A percentile compares a stretch with the other conserved stretches of the same genome.
These are phyloP conservation scores for Stegodyphus mimosarum DNA, from an alignment of 1,140 invertebrate species.

Conservation along the genomic window DNA sequence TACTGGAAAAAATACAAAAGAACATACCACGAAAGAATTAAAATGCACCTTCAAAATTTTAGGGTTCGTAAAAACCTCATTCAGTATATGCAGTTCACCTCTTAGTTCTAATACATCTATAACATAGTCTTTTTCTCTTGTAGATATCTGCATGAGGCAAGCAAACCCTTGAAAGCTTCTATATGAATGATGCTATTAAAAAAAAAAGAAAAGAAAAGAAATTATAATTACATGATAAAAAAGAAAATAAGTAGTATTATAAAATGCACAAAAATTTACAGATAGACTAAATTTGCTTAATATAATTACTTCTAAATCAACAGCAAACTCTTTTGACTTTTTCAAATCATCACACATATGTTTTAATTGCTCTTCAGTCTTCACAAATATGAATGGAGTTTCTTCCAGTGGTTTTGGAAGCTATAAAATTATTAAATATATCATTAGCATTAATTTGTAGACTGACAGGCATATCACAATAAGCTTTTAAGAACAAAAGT, in stretches of 20 bases:
- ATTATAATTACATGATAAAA: background rate
- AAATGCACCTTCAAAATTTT: conserved; percentile 84
- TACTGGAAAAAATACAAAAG: background rate
- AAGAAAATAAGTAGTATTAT: background rate
- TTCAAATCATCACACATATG: conserved; percentile 77
- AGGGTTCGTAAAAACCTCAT: conserved; percentile 92
- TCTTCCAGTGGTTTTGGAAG: conserved; percentile 62
- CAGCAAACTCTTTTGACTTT: conserved; percentile 78
- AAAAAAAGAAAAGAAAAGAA: background rate
- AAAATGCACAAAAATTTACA: background rate
- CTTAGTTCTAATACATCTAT: conserved; percentile 88
- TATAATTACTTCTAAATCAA: conserved; percentile 82
- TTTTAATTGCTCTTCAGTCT: conserved; percentile 76
- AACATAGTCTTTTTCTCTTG: conserved; percentile 85
- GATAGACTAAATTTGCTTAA: background rate
- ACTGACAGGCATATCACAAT: background rate
- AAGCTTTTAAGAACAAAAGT: background rate
- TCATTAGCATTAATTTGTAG: background rate
- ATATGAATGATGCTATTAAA: conserved; percentile 81
- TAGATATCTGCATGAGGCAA: conserved; percentile 88
- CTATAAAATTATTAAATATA: conserved; percentile 51
- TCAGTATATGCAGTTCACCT: conserved; percentile 84
- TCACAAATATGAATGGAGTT: conserved; percentile 71
- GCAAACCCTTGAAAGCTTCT: conserved; percentile 82
- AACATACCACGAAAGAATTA: background rate